Evolutionary conservation across 53 echinoderm and acorn worm species (phyloP), one percentile per base, ranked within the genome.

Genomic region (Mesocentrotus franciscanus): DNA sequence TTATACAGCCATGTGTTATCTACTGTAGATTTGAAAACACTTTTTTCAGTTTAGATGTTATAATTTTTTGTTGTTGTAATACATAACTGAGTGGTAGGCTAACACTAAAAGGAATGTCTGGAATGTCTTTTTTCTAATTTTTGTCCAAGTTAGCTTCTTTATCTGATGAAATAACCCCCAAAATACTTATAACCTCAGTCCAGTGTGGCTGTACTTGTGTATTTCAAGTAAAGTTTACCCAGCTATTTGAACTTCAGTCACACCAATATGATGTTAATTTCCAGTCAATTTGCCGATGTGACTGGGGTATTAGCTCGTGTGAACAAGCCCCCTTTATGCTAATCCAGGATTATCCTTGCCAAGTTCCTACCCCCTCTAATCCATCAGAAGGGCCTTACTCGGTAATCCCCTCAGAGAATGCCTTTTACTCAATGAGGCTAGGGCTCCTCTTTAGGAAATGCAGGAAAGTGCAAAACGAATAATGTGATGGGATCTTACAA

Each of bases 331-430:
- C 74, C 8, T 75, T 75, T 75, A 75, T 75, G 75, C 27, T 87
- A 87, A 87, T 87, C 87, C 58, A 13, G 58, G 87, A 87, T 87
- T 58, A 87, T 87, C 87, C 87, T 27, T 20, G 24, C 84, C 15
- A 8, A 10, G 55, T 58, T 26, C 58, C 58, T 12, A 26, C 87
- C 56, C 20, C 87, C 58, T n/a, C 87, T 87, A n/a, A 87, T 87
- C 57, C 87, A 59, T 87, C 87, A 87, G n/a, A 87, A 58, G 87
- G 9, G 56, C 57, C 87, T 57, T 87, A 87, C n/a, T n/a, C 13
- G 5, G 12, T 87, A 57, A 87, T 87, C 15, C 27, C 87, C 87
- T 59, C n/a, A 29, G 87, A 87, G 87, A 59, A 87, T 87, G 13
- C n/a, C 26, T 27, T 58, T 27, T 9, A 27, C 59, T 87, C 26